Conservation (phyloP, 1,140 invertebrate species). For the Scaptomyza montana region DNA sequence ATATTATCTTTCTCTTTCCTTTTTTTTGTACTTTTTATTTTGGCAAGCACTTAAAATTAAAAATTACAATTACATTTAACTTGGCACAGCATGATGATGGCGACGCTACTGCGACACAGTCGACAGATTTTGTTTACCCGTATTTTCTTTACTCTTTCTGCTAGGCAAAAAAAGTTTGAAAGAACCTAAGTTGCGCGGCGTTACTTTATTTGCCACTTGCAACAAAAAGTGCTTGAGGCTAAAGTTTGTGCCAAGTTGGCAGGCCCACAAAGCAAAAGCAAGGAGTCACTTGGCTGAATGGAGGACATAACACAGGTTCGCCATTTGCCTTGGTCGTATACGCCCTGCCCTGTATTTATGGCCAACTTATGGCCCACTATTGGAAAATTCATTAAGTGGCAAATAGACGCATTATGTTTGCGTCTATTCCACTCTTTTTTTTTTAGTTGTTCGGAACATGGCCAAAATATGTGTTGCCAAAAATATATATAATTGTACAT, state of each 20-base stretch:
- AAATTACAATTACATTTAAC: slow-evolving; percentile 81
- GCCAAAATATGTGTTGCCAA: neutral
- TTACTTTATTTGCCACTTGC: slow-evolving; percentile 76
- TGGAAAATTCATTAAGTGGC: slow-evolving; percentile 75
- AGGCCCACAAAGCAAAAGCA: slow-evolving; percentile 21
- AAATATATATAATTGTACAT: neutral
- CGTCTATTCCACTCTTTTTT: slow-evolving; percentile 13
- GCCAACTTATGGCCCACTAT: slow-evolving; percentile 23
- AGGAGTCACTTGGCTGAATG: slow-evolving; percentile 41
- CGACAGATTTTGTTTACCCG: slow-evolving; percentile 36
- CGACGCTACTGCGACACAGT: slow-evolving; percentile 52
- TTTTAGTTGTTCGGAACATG: neutral
- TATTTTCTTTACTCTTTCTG: neutral
- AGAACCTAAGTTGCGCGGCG: slow-evolving; percentile 35
- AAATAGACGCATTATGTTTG: slow-evolving; percentile 77
- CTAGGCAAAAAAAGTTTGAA: slow-evolving; percentile 18
- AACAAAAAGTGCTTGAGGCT: slow-evolving; percentile 7
- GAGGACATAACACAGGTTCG: slow-evolving; percentile 66
- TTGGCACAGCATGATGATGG: slow-evolving; percentile 53
- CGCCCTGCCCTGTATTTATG: slow-evolving; percentile 7
- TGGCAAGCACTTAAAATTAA: slow-evolving; percentile 81
- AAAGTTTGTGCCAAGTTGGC: slow-evolving; percentile 60
- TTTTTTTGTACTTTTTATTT: slow-evolving; percentile 23
- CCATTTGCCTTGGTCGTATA: slow-evolving; percentile 51
- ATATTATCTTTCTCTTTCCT: slow-evolving; percentile 30